These are phyloP conservation scores for Cantharis flavilabris DNA, from an alignment of 2,888 invertebrate species.

Conservation along the genomic window DNA sequence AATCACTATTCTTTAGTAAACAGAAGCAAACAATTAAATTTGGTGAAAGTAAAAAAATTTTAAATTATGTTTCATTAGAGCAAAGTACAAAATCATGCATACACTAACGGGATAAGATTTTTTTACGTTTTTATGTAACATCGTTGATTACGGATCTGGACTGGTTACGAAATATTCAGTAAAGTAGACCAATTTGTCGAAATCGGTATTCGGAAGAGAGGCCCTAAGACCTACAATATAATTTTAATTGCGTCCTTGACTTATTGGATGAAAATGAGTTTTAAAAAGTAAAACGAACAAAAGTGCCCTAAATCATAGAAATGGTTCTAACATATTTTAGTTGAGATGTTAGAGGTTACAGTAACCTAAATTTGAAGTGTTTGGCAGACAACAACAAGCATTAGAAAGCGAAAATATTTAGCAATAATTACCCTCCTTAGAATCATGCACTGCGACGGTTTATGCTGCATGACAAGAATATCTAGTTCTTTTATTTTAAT, in stretches of 20 bases:
- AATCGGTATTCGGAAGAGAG: background rate
- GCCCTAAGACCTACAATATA: background rate
- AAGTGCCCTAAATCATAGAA: conserved; percentile 21
- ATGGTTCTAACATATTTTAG: conserved; percentile 15
- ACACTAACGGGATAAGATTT: background rate
- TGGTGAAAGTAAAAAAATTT: background rate
- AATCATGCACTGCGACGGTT: conserved; percentile 40
- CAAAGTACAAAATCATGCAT: background rate
- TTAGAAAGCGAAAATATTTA: conserved; percentile 53
- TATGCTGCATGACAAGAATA: conserved; percentile 40
- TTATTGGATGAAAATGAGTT: conserved; percentile 13
- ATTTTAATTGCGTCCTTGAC: conserved; percentile 14
- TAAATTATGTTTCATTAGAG: background rate
- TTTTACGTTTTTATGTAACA: background rate
- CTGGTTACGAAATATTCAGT: background rate
- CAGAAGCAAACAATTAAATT: background rate
- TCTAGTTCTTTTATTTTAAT: conserved; percentile 27
- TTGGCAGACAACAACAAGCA: conserved; percentile 42
- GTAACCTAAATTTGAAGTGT: conserved; percentile 47
- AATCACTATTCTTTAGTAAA: background rate
- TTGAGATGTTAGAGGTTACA: conserved; percentile 22
- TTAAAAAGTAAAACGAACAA: conserved; percentile 12
- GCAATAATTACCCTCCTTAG: conserved; percentile 49
- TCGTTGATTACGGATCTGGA: background rate
- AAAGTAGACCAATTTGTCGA: background rate